These are phyloP conservation scores for Phocoena phocoena DNA, from an alignment of 2,113 vertebrate genomes.

Conservation along the genomic window DNA sequence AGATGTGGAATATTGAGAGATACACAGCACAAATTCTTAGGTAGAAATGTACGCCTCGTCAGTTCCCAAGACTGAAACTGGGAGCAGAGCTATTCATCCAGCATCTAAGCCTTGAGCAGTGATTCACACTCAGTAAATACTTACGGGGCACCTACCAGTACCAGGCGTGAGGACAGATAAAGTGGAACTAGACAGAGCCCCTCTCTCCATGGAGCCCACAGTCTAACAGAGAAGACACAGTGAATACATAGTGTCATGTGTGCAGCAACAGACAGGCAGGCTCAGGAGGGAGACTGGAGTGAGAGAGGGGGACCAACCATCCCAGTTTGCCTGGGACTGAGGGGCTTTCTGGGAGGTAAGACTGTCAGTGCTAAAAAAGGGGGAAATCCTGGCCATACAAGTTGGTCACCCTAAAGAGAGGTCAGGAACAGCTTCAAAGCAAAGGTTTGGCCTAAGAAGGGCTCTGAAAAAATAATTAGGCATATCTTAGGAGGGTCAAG, in stretches of 20 bases:
- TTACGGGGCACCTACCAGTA: neutral
- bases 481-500: neutral
- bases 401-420: neutral
- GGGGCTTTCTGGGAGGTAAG: neutral
- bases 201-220: neutral
- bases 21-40: neutral
- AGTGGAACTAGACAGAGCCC: neutral
- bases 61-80: neutral
- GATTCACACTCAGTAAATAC: neutral
- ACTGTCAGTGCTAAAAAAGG: neutral
- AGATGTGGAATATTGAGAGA: neutral
- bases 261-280: no score
- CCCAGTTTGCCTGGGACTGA: rapidly evolving
- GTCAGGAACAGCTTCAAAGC: neutral
- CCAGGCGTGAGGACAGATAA: neutral
- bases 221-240: neutral
- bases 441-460: neutral
- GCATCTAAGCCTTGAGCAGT: neutral
- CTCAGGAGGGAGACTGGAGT: rapidly evolving
- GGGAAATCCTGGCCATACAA: neutral
- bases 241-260: rapidly evolving
- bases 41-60: neutral
- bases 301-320: neutral
- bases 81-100: neutral
- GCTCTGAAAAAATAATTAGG: neutral